Conservation (phyloP, 2,797 vertebrate species). For the Tauraco hartlaubi region DNA sequence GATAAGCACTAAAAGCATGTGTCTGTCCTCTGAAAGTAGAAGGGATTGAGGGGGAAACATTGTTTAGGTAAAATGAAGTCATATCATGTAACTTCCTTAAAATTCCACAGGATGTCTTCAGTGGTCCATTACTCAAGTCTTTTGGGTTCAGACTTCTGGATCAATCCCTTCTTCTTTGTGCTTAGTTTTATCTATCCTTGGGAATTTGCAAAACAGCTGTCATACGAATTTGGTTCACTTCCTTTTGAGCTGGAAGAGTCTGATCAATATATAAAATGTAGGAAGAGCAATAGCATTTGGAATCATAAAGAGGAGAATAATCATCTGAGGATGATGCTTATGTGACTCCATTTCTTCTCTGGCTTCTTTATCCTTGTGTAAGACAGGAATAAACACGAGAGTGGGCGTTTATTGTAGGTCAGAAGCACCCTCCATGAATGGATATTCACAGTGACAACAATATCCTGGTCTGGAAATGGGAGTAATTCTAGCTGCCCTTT, state of each 20-base stretch:
- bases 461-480: slow-evolving; percentile 42
- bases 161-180: background rate
- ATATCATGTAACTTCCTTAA: background rate
- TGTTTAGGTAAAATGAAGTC: background rate
- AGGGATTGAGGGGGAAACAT: background rate
- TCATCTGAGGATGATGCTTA: background rate
- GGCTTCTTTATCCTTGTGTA: background rate
- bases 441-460: slow-evolving; percentile 42
- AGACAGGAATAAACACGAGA: background rate
- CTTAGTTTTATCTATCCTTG: background rate
- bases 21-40: background rate
- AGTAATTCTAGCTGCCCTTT: slow-evolving; percentile 37
- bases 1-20: background rate
- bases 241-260: background rate
- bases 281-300: background rate
- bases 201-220: background rate
- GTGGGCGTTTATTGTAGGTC: background rate
- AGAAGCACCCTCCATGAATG: background rate
- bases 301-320: background rate
- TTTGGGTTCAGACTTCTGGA: background rate
- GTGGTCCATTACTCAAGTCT: background rate
- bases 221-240: background rate
- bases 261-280: background rate
- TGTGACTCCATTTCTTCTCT: background rate
- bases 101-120: background rate